A percentile compares a stretch with the other conserved stretches of the same genome.
Conservation (phyloP, 2,888 invertebrate species). For the Acleris sparsana region DNA sequence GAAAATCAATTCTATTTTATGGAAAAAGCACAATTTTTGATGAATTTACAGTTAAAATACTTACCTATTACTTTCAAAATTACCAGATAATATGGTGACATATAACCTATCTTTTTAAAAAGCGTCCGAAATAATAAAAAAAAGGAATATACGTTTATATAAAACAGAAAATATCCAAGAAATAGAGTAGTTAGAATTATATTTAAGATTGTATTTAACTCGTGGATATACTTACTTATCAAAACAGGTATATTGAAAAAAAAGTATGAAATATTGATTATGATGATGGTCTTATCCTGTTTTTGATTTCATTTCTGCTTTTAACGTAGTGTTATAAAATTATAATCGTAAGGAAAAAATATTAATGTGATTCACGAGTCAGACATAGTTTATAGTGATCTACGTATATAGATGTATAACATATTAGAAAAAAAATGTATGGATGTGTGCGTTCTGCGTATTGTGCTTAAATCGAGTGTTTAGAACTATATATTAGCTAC, state of each 20-base stretch:
- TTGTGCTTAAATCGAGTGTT: constrained; percentile 50
- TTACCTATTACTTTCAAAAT: not conserved
- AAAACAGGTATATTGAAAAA: constrained; percentile 19
- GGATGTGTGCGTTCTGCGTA: constrained; percentile 47
- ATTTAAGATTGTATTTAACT: constrained; percentile 27
- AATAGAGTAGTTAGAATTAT: constrained; percentile 18
- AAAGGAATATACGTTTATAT: not conserved
- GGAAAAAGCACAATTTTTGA: constrained; percentile 1
- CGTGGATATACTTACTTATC: constrained; percentile 2
- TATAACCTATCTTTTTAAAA: not conserved
- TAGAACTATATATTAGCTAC: constrained; percentile 46
- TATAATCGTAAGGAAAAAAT: constrained; percentile 54
- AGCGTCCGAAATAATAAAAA: not conserved
- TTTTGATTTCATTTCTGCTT: constrained; percentile 29
- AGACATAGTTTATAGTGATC: constrained; percentile 53
- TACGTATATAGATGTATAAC: constrained; percentile 47
- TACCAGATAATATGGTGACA: not conserved
- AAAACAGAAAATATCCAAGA: constrained; percentile 5
- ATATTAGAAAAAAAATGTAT: constrained; percentile 50
- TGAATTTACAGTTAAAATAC: not conserved
- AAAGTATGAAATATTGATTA: constrained; percentile 25
- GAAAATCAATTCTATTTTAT: not conserved
- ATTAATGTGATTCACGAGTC: constrained; percentile 72
- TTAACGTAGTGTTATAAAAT: constrained; percentile 29
- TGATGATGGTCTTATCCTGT: constrained; percentile 25